Evolutionary conservation across 2,888 invertebrate genomes (phyloP), one percentile per base, ranked within the genome.

Genomic region (Alviniconcha strummeri): DNA sequence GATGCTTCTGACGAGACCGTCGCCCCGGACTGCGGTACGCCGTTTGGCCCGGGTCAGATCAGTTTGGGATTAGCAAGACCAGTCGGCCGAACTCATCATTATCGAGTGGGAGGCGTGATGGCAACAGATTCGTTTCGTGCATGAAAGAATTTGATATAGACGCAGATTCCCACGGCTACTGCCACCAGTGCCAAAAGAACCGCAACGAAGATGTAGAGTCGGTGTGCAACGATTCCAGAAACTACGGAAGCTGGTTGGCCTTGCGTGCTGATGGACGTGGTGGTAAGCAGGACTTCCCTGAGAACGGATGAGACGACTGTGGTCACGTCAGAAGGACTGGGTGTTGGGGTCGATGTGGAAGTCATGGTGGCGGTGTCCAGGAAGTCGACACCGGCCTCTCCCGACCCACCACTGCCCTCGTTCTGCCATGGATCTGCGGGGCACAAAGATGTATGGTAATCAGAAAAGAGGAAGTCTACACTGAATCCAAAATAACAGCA

Each of bases 281-380:
- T 75, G 17, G 56, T n/a, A 36, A 36, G 36, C 36, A 36, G 36
- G 56, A 57, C 76, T 9, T 76, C 55, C n/a, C 56, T 76, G 56
- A 76, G 6, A n/a, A 76, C n/a, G 76, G 56, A 56, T 19, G 76
- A 56, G 76, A 76, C 55, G 19, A 57, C 56, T n/a, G 76, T 76
- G 76, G 76, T 19, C 56, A 76, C 56, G 1, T 17, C 55, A 60
- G 57, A 56, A 76, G n/a, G 76, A n/a, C 5, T 76, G 76, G 36
- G 8, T 5, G 75, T 55, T 6, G 55, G 19, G 76, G 76, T 76
- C n/a, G 17, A 56, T n/a, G n/a, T 19, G 55, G 76, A 76, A 11
- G 76, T 76, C 56, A n/a, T 76, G n/a, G 9, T 76, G 76, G n/a
- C 56, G 5, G n/a, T 1, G 56, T 57, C n/a, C 8, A 56, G n/a